These are phyloP conservation scores for Donacobius atricapilla DNA, from an alignment of 2,113 vertebrate species.

Conservation along the genomic window DNA sequence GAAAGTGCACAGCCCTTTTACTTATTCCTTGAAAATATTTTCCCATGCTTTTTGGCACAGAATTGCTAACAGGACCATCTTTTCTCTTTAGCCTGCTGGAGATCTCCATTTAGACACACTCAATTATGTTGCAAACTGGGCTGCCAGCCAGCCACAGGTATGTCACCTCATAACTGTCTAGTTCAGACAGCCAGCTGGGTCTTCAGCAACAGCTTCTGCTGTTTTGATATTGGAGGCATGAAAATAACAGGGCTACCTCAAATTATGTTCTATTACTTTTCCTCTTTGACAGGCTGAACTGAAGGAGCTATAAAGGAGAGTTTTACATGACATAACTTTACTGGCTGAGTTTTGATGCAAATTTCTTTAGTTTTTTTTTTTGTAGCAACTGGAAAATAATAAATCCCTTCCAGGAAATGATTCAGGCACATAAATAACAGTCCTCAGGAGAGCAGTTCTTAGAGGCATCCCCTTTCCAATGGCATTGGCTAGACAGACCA, in stretches of 20 bases:
- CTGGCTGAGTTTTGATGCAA: neutral
- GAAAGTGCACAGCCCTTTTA: neutral
- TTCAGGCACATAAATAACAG: neutral
- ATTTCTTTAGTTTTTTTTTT: neutral
- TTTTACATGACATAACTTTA: neutral
- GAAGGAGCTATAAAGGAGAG: neutral
- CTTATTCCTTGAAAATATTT: neutral
- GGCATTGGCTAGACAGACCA: neutral
- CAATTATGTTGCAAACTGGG: neutral
- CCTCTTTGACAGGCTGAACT: neutral
- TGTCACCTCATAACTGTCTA: neutral
- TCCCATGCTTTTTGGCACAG: neutral
- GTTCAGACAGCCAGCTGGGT: neutral
- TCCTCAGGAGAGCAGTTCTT: neutral
- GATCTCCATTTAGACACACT: neutral
- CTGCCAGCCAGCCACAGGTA: constrained; percentile 20
- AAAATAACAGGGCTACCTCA: neutral
- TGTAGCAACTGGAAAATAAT: neutral
- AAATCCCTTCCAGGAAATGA: neutral
- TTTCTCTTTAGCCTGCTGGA: constrained; percentile 10
- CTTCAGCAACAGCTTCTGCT: neutral
- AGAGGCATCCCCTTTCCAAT: neutral
- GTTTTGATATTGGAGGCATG: neutral
- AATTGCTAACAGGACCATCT: neutral
- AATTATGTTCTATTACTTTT: neutral